Percentiles rank a stretch among this genome's conserved stretches.
Evolutionary conservation across 1,140 invertebrate genomes (phyloP).

Genomic region (Drosophila persimilis): DNA sequence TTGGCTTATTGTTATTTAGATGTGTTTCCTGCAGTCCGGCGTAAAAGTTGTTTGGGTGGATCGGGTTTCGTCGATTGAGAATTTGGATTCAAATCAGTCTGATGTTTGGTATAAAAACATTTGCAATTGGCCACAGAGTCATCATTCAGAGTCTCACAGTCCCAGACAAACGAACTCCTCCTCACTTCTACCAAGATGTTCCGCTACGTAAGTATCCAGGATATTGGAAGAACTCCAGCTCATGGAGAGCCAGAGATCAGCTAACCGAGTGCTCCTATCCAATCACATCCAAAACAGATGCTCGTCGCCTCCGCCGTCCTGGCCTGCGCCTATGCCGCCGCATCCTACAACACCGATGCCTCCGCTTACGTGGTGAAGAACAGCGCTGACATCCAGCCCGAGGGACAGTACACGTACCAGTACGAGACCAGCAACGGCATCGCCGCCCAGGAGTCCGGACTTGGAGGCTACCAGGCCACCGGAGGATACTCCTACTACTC

Average conservation of each 20-base stretch:
- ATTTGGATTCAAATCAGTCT: slow-evolving; percentile 28
- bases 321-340: slow-evolving; percentile 54
- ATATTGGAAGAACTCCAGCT: background rate
- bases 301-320: slow-evolving; percentile 63
- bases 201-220: slow-evolving; percentile 66
- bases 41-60: slow-evolving; percentile 45
- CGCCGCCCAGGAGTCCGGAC: slow-evolving; percentile 84
- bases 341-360: slow-evolving; percentile 32
- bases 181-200: slow-evolving; percentile 62
- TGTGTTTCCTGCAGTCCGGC: slow-evolving; percentile 65
- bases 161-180: slow-evolving; percentile 34
- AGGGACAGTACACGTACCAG: slow-evolving; percentile 83
- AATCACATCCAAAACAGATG: slow-evolving; percentile 32
- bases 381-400: slow-evolving; percentile 84
- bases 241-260: background rate
- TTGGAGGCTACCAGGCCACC: slow-evolving; percentile 40
- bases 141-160: slow-evolving; percentile 56
- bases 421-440: slow-evolving; percentile 87
- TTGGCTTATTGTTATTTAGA: slow-evolving; percentile 71
- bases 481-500: slow-evolving; percentile 65
- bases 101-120: slow-evolving; percentile 61
- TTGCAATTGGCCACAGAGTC: slow-evolving; percentile 36
- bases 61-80: slow-evolving; percentile 49
- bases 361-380: slow-evolving; percentile 58
- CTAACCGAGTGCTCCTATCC: background rate